Evolutionary conservation across 2,797 vertebrate species (phyloP).

Genomic region (Chaetodon trifasciatus): DNA sequence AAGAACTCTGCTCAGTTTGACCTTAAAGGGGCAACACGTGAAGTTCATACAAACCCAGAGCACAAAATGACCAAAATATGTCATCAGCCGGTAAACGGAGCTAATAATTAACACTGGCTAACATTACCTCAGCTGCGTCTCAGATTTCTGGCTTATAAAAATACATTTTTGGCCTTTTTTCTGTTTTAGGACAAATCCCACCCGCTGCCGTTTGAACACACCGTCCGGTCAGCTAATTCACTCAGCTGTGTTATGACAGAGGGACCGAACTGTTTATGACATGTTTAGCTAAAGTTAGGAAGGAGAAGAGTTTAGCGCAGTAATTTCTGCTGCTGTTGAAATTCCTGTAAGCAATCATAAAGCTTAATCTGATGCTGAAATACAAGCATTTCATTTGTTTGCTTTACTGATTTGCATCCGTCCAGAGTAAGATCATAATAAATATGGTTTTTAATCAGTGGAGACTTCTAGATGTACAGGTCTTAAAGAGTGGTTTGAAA

Average conservation of each 20-base stretch:
- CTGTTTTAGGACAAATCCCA: background rate
- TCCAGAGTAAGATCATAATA: too few species aligned
- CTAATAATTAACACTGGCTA: background rate
- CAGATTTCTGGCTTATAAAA: background rate
- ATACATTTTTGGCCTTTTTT: background rate
- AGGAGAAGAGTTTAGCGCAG: background rate
- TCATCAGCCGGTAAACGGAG: constrained; percentile 7
- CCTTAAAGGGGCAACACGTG: background rate
- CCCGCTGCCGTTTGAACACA: background rate
- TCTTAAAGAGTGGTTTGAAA: too few species aligned
- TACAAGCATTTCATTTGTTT: too few species aligned
- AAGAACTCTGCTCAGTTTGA: constrained; percentile 13
- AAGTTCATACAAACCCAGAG: constrained; percentile 5
- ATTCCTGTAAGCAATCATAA: too few species aligned
- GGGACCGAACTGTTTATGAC: background rate
- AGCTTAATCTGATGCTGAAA: too few species aligned
- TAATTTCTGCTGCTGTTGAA: background rate
- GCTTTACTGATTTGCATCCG: too few species aligned
- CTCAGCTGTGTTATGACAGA: constrained; percentile 28
- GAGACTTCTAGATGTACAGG: too few species aligned
- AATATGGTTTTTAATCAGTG: too few species aligned
- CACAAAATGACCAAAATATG: background rate
- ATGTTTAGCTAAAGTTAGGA: background rate
- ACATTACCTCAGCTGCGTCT: constrained; percentile 3
- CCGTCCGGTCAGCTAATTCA: background rate